Evolutionary conservation across 2,797 vertebrate species (phyloP).

Genomic region (Garrulus glandarius): DNA sequence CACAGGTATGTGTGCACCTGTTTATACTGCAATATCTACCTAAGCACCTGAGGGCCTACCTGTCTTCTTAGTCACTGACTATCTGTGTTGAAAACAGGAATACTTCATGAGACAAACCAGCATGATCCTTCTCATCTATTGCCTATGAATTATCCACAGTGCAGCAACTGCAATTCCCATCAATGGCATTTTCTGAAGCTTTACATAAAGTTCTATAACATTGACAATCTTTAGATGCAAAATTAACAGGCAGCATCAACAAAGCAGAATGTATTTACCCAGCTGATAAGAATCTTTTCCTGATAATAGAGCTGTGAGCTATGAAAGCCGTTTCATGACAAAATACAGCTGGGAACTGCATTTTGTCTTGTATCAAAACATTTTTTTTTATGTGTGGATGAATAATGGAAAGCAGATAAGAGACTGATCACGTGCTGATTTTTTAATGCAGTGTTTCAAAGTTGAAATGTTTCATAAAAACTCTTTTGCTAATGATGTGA

Average conservation of each 20-base stretch:
- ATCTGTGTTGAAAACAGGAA: background rate
- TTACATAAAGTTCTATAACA: background rate
- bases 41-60: background rate
- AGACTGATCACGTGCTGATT: background rate
- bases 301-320: background rate
- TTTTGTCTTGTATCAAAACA: constrained; percentile 21
- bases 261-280: constrained; percentile 45
- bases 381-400: background rate
- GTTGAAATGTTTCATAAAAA: background rate
- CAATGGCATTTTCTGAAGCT: constrained; percentile 20
- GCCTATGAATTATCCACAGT: constrained; percentile 7
- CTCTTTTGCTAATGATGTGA: background rate
- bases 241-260: constrained; percentile 29
- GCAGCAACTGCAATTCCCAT: background rate
- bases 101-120: background rate
- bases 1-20: background rate
- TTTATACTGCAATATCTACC: background rate
- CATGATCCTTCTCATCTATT: background rate
- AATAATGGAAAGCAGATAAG: constrained; percentile 20
- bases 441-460: background rate
- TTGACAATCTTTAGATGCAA: constrained; percentile 9
- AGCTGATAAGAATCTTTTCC: constrained; percentile 19
- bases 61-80: background rate
- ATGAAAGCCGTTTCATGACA: constrained; percentile 32
- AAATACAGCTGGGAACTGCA: constrained; percentile 32